Conservation (phyloP, 1,140 invertebrate species). For the Zophobas atratus region DNA sequence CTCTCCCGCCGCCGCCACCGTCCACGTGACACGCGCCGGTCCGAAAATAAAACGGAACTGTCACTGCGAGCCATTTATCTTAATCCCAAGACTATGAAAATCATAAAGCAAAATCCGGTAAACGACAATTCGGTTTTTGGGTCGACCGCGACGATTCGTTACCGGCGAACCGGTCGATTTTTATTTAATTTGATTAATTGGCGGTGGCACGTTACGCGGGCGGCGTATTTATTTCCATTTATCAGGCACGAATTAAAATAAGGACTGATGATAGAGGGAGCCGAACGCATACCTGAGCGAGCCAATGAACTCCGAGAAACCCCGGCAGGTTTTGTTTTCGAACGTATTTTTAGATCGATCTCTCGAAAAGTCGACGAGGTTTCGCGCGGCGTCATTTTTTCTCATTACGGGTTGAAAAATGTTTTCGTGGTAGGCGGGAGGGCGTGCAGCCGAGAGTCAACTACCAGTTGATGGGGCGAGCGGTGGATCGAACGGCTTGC, state of each 20-base stretch:
- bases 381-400: background rate
- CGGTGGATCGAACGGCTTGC: background rate
- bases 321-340: conserved; percentile 19
- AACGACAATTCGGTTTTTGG: too few relatives aligned
- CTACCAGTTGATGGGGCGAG: background rate
- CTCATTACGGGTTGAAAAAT: background rate
- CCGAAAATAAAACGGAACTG: too few relatives aligned
- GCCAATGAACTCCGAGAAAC: conserved; percentile 15
- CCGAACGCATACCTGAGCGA: conserved; percentile 7
- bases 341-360: conserved; percentile 3
- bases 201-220: background rate
- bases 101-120: too few relatives aligned
- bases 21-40: too few relatives aligned
- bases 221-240: background rate
- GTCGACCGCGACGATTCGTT: background rate
- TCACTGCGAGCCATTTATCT: too few relatives aligned
- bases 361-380: background rate
- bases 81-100: too few relatives aligned
- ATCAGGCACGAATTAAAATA: background rate
- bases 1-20: too few relatives aligned
- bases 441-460: background rate
- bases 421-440: background rate
- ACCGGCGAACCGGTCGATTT: background rate
- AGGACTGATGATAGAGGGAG: background rate
- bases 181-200: conserved; percentile 11